Base-by-base conservation (phyloP, 2,888 invertebrate species). In the Scaptomyza cyrtandrae region DNA sequence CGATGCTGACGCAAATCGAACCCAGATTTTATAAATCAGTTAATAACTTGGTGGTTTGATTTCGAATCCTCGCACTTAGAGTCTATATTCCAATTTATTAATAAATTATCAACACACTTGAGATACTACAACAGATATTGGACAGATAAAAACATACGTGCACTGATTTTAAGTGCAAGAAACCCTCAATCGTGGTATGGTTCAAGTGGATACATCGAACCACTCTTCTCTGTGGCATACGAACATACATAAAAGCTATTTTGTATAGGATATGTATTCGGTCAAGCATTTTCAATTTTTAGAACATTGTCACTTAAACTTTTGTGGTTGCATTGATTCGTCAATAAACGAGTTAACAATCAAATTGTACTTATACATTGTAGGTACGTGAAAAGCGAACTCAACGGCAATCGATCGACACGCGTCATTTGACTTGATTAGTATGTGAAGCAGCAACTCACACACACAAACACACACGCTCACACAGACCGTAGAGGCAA, bases 371-470 rank as follows among this genome's bases (percentile, higher is more conserved):
- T 53, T 59, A 24, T 16, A 41, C 39, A 41, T 49, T 55, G 29
- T 41, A 44, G 16, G 19, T 48, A 37, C 43, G 43, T 65, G 55
- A 56, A 71, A n/a, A n/a, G n/a, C n/a, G 52, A 67, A 50, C 55
- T 39, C 58, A 74, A 74, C 59, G 55, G 44, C 65, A 69, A 70
- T 63, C 41, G 41, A 16, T 33, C 64, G 84, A 84, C 79, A 84
- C 85, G 77, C 81, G 81, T 81, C 85, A 79, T 69, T 80, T 71
- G 63, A 46, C 60, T 69, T 81, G 71, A 79, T 81, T 84, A 74
- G 77, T 81, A 84, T 79, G 82, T 69, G 48, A 71, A 53, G 29
- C 65, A 31, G 24, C 55, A 64, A 24, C 49, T 39, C 45, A 48
- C 31, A 48, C 50, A 35, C 35, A n/a, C n/a, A n/a, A n/a, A n/a